Evolutionary conservation across 2,113 vertebrate species (phyloP), one percentile per base, ranked within the genome.

Genomic region (Scartelaos histophorus): DNA sequence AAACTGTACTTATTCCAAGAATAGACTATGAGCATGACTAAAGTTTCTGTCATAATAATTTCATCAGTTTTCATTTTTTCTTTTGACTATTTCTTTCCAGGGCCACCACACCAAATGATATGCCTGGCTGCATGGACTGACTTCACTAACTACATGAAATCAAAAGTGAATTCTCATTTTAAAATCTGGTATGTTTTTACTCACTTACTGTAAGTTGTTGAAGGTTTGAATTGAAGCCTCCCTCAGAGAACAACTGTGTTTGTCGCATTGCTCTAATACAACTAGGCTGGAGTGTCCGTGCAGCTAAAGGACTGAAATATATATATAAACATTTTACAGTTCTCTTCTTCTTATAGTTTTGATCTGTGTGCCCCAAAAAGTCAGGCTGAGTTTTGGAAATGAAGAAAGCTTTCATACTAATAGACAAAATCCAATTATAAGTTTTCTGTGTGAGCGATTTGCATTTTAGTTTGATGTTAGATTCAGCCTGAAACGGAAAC

Each of bases 31-130:
- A 22, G 22, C n/a, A 24, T 58, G 56, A 58, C 22, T 15, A 58
- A 25, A 58, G 12, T 25, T 25, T 25, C 93, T 95, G 95, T 95
- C 93, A 91, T 94, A 94, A 93, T 51, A 7, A 94, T 95, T 94
- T 94, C 92, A 92, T 92, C 6, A 58, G 11, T 58, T 25, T 54
- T 51, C 5, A 21, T 54, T 54, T 19, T 57, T 57, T 13, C 56
- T 58, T 25, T 58, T 25, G 13, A 3, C 24, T 58, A 25, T 58
- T 24, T 12, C 56, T 58, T 25, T 58, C 13, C 22, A 58, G 56
- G 54, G 92, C 94, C 73, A 62, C 73, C 69, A 66, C 69, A 65
- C 93, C 94, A 93, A 95, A 95, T 94, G 94, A 92, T 57, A 94
- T 92, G 93, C 46, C 13, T 47, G 2, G 29, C 29, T 29, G 19